A percentile compares a stretch with the other conserved stretches of the same genome.
phyloP scores from a whole-genome alignment of 2,113 vertebrate genomes.

The Pogonocichla stellata region DNA sequence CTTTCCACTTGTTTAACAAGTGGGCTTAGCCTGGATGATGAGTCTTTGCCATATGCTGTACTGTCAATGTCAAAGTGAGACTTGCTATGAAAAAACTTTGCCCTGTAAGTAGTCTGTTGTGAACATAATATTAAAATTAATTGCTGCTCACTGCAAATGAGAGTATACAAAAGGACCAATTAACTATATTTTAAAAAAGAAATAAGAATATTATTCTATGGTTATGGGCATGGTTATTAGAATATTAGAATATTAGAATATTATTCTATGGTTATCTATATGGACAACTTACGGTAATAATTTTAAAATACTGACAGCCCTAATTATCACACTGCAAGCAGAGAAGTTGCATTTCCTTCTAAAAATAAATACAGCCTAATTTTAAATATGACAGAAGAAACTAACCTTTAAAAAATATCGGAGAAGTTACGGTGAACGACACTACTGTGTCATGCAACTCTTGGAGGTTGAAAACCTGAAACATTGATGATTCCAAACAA shows the following conservation, averaged over 20 bases:
- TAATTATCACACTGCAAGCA: neutral
- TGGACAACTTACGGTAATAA: neutral
- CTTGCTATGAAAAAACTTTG: neutral
- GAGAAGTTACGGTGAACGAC: neutral
- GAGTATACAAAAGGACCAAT: neutral
- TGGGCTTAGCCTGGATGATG: neutral
- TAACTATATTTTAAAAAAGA: neutral
- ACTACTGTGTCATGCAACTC: neutral
- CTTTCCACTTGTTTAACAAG: neutral
- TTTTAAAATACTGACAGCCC: neutral
- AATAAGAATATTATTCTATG: neutral
- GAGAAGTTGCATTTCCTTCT: neutral
- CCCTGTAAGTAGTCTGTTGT: neutral
- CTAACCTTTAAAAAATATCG: neutral
- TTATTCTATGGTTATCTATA: neutral
- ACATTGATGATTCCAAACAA: neutral
- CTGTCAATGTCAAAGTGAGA: neutral
- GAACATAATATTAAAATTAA: neutral
- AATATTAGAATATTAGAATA: neutral
- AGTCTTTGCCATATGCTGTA: neutral
- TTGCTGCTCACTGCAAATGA: neutral
- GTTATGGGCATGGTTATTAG: neutral
- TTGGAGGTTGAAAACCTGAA: neutral
- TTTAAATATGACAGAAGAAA: neutral
- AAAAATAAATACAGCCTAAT: neutral